Percentiles rank a stretch among this genome's conserved stretches.
Evolutionary conservation across 1,140 invertebrate genomes (phyloP).

Genomic region (Xylocopa sonorina): DNA sequence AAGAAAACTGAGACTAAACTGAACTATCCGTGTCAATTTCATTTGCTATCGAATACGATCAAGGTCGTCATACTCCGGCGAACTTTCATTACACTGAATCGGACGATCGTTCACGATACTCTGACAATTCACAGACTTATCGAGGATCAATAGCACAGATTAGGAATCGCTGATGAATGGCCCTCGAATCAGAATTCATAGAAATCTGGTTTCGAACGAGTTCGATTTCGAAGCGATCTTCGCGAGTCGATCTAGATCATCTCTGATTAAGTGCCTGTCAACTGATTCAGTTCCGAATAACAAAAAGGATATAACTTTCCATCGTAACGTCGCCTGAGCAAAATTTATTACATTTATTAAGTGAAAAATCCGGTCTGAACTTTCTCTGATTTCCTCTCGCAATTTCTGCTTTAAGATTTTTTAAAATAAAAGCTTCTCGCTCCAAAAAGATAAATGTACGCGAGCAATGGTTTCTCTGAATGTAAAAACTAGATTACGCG

Average conservation of each 20-base stretch:
- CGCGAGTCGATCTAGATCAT: neutral
- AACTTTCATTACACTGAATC: neutral
- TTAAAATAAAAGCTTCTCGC: too few species aligned
- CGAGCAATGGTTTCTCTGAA: too few species aligned
- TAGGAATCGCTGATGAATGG: neutral
- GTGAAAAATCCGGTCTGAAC: conserved; percentile 6
- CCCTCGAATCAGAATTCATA: neutral
- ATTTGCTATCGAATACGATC: neutral
- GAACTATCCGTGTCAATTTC: neutral
- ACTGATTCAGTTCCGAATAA: neutral
- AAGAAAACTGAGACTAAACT: neutral
- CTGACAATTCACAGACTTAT: conserved; percentile 7
- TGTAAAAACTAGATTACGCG: too few species aligned
- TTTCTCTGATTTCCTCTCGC: too few species aligned
- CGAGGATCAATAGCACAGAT: conserved; percentile 72
- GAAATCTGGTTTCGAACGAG: neutral
- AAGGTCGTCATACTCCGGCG: neutral
- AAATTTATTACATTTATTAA: neutral
- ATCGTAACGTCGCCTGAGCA: neutral
- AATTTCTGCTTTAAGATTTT: too few species aligned
- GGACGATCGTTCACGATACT: neutral
- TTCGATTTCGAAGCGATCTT: neutral
- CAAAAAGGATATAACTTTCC: neutral
- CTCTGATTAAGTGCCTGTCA: neutral
- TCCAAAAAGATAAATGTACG: too few species aligned